Percentiles rank a stretch among this genome's conserved stretches.
phyloP scores from a whole-genome alignment of 2,797 vertebrate genomes.

The Falco naumanni region DNA sequence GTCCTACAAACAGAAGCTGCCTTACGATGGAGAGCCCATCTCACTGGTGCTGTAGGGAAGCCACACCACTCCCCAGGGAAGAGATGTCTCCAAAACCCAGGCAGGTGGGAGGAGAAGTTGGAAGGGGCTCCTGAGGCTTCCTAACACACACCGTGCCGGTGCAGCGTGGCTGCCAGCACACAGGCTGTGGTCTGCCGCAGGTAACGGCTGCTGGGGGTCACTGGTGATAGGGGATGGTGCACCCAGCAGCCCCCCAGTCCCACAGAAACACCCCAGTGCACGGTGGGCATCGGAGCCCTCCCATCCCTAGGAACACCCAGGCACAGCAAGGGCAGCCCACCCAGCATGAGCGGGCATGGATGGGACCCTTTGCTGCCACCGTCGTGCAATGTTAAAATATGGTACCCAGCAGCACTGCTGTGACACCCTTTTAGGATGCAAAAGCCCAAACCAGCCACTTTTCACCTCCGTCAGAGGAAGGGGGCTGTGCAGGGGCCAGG shows the following conservation, averaged over 20 bases:
- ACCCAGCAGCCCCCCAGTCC: neutral
- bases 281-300: no score
- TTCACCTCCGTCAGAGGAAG: neutral
- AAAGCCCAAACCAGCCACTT: neutral
- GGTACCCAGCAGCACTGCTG: neutral
- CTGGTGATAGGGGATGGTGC: neutral
- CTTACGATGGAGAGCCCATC: fast-evolving
- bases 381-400: fast-evolving
- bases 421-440: neutral
- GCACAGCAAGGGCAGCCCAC: neutral
- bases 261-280: neutral
- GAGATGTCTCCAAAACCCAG: neutral
- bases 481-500: neutral
- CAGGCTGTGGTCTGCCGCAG: neutral
- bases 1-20: neutral
- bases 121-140: neutral
- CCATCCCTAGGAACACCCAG: no score
- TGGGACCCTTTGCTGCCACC: neutral
- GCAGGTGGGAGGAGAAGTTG: neutral
- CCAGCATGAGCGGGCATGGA: fast-evolving
- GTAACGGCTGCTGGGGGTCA: neutral
- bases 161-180: neutral
- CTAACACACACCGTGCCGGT: neutral
- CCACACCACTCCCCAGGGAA: neutral
- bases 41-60: neutral